Evolutionary conservation across 2,113 vertebrate species (phyloP), one percentile per base, ranked within the genome.

Genomic region (Heterocephalus glaber): DNA sequence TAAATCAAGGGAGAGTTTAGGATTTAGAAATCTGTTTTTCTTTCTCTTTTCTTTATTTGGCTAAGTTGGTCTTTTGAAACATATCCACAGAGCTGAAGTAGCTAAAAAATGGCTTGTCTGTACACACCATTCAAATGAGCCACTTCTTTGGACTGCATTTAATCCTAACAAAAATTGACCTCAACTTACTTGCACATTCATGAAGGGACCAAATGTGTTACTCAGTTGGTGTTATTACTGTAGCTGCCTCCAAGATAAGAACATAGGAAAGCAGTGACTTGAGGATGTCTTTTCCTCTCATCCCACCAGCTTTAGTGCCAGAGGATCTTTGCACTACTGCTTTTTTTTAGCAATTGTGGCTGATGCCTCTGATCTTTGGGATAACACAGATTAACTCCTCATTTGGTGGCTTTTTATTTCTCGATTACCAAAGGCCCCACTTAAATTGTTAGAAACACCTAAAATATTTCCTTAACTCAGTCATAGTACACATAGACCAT

Each of bases 101-200:
- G 60, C 41, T 72, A 80, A 82, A 95, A 88, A 65, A 30, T 33
- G 28, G n/a, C 13, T 86, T 16, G 26, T 86, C 22, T 89, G 19
- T 38, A 81, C 38, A 86, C 26, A 83, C 24, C 77, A 90, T 30
- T 95, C 61, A 86, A 68, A 38, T 86, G 30, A 92, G 44, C 41
- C 41, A 89, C 3, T 24, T 91, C 44, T 86, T 86, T 68, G 28
- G 11, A 88, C 20, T 61, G 66, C 56, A 93, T 92, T 95, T 94
- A 86, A 35, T 89, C 17, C 47, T 83, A 89, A 93, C 33, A 91
- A 30, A 86, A 88, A 96, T 24, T 74, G 41, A 35, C 60, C 74
- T 95, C 56, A 66, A 33, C 86, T 96, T 95, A 72, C 17, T 93
- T 52, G 26, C 79, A 76, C 58, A 83, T 74, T 94, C 86, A 79